These are phyloP conservation scores for Leistus spinibarbis DNA, from an alignment of 2,888 invertebrate species.

Conservation along the genomic window DNA sequence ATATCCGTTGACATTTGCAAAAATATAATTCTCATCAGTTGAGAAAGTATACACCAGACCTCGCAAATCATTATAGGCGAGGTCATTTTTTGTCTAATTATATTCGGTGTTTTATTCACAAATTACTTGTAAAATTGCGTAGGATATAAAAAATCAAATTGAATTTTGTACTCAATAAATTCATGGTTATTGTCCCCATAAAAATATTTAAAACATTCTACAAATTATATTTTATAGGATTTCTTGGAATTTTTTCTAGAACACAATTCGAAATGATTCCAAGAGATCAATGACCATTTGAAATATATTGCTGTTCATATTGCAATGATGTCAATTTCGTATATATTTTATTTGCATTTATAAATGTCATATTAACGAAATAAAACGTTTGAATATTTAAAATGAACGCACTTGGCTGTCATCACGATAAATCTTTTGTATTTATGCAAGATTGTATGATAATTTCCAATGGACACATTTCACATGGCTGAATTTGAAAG, in stretches of 20 bases:
- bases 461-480: too few species aligned
- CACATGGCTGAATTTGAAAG: too few species aligned
- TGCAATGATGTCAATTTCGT: not conserved
- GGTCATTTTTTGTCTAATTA: constrained; percentile 26
- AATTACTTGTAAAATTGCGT: not conserved
- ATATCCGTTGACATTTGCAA: constrained; percentile 17
- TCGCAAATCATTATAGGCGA: constrained; percentile 20
- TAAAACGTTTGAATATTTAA: not conserved
- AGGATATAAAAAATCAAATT: not conserved
- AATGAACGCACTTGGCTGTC: too few species aligned
- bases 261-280: not conserved
- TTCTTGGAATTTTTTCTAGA: not conserved
- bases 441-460: too few species aligned
- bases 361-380: not conserved
- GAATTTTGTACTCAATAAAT: not conserved
- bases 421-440: too few species aligned
- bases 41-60: constrained; percentile 1
- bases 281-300: constrained; percentile 26
- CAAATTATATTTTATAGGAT: not conserved
- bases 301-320: constrained; percentile 15
- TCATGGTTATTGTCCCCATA: not conserved
- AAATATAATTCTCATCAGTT: not conserved
- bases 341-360: not conserved
- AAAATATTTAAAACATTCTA: not conserved
- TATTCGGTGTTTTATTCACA: not conserved